Percentiles rank a stretch among this genome's conserved stretches.
Conservation (phyloP, 1,140 invertebrate genomes). For the Ips typographus region DNA sequence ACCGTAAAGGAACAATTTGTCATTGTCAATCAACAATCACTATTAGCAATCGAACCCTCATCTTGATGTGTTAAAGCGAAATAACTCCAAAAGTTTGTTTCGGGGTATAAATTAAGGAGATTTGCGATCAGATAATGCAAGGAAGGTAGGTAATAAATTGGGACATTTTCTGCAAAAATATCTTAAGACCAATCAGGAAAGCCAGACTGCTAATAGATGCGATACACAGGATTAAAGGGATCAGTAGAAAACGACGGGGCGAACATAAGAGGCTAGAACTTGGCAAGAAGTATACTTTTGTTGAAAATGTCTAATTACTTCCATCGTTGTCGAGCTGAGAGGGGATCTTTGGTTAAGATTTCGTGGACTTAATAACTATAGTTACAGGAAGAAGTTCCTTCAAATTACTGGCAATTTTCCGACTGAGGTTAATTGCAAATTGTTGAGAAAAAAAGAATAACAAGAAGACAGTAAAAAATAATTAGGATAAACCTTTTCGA, state of each 20-base stretch:
- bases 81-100: slow-evolving; percentile 32
- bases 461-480: slow-evolving; percentile 18
- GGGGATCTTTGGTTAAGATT: slow-evolving; percentile 32
- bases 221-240: slow-evolving; percentile 34
- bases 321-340: slow-evolving; percentile 32
- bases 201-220: slow-evolving; percentile 33
- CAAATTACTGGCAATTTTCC: slow-evolving; percentile 31
- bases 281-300: slow-evolving; percentile 34
- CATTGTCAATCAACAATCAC: too few relatives aligned
- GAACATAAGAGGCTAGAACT: slow-evolving; percentile 30
- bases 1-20: too few relatives aligned
- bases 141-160: slow-evolving; percentile 24
- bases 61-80: neutral
- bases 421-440: slow-evolving; percentile 33
- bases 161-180: slow-evolving; percentile 28
- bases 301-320: slow-evolving; percentile 38
- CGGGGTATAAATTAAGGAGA: slow-evolving; percentile 20
- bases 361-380: slow-evolving; percentile 37
- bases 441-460: slow-evolving; percentile 21
- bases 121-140: slow-evolving; percentile 32
- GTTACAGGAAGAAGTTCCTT: slow-evolving; percentile 35
- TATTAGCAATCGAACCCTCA: too few relatives aligned
- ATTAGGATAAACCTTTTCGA: slow-evolving; percentile 26
- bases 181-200: slow-evolving; percentile 29
- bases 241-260: slow-evolving; percentile 19